Base-by-base conservation (phyloP, 2,888 invertebrate genomes). In the Thumatha senex region DNA sequence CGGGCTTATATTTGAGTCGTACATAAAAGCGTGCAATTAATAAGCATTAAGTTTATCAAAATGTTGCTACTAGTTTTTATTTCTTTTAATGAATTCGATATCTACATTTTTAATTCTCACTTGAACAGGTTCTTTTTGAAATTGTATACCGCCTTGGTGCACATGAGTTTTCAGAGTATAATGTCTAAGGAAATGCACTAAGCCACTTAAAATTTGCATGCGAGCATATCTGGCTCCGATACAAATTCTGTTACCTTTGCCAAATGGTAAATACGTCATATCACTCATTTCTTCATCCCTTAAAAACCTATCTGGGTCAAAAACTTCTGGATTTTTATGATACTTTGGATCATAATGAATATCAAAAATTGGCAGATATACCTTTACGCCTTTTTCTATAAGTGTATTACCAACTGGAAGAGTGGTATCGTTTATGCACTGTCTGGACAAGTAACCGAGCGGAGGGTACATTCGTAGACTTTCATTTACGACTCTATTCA, bases 191-290 rank as follows among this genome's bases (percentile, higher is more conserved):
- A 82, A 50, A 51, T 82, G 71, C 1, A 73, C 58, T 10, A 81
- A 43, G 0, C 76, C 78, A 33, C 75, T 59, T 36, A 78, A 70
- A 0, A 76, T 60, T 55, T 84, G 85, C 7, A 83, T 48, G 9
- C 63, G 64, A 0, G 82, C 82, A 47, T 76, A 82, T 51, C 81
- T 74, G 54, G 71, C 64, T 54, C 92, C 92, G 1, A 92, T 82
- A 54, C 92, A 92, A 13, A 78, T 70, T 34, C 92, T 72, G 4
- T 82, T 80, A 0, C 92, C 92, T 63, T 74, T 84, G 0, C 92
- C 92, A 58, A 92, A 92, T 0, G 92, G 89, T 64, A 87, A 63
- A 48, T 82, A 92, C 0, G 74, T 71, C 29, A 70, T 61, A 15
- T 82, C 80, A 40, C 58, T 72, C 0, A 75, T 56, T 33, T 68